A percentile compares a stretch with the other conserved stretches of the same genome.
Evolutionary conservation across 2,113 vertebrate genomes (phyloP).

Genomic region (Lichenostomus cassidix): DNA sequence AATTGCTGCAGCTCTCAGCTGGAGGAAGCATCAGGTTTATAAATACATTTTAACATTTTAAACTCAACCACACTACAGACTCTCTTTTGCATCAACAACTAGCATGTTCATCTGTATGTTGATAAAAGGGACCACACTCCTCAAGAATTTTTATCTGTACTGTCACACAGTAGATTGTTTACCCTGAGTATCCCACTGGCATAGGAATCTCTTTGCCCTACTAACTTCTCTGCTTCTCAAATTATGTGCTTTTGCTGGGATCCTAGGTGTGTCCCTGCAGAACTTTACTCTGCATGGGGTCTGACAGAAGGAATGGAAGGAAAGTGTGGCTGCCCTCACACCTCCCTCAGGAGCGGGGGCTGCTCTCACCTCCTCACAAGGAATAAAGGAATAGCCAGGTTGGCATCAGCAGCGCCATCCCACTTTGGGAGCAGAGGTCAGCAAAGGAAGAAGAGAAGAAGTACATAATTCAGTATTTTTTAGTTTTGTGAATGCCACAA

Average conservation of each 20-base stretch:
- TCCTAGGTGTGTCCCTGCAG: neutral
- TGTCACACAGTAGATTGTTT: neutral
- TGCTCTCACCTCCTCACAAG: neutral
- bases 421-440: neutral
- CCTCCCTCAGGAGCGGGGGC: rapidly evolving
- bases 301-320: neutral
- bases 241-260: neutral
- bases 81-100: neutral
- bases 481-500: neutral
- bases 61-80: neutral
- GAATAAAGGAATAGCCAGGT: neutral
- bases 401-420: neutral
- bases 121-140: neutral
- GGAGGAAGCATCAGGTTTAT: conserved; percentile 26
- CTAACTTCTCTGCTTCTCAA: neutral
- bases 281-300: neutral
- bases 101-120: neutral
- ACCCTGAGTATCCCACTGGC: neutral
- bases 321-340: neutral
- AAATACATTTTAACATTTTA: conserved; percentile 17
- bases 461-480: neutral
- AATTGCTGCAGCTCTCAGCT: conserved; percentile 35
- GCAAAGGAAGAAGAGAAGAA: neutral
- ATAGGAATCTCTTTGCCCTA: neutral
- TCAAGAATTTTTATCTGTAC: neutral